Evolutionary conservation across 1,140 invertebrate genomes (phyloP).

Genomic region (Hestina assimilis): DNA sequence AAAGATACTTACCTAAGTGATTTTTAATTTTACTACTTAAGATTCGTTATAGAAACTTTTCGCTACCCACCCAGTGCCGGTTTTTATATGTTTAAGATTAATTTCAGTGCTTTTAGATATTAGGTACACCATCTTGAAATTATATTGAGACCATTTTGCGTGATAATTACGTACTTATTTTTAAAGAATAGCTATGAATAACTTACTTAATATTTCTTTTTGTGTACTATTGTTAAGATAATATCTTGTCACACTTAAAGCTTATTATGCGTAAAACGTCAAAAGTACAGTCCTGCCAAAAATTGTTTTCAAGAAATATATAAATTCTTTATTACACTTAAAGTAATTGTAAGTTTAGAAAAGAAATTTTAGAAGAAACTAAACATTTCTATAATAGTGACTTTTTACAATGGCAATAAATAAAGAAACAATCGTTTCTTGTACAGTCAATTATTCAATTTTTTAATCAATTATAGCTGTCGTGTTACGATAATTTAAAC

Average conservation of each 20-base stretch:
- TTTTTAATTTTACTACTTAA: background rate
- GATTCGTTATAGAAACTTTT: background rate
- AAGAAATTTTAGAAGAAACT: background rate
- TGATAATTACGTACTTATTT: background rate
- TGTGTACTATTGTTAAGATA: conserved; percentile 7
- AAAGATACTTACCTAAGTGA: background rate
- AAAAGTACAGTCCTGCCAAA: conserved; percentile 16
- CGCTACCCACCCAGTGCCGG: conserved; percentile 11
- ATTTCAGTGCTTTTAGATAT: conserved; percentile 9
- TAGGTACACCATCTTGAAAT: background rate
- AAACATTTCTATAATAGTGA: conserved; percentile 12
- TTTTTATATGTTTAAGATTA: background rate
- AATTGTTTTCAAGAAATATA: conserved; percentile 4
- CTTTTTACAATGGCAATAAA: conserved; percentile 38
- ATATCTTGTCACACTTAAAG: conserved; percentile 14
- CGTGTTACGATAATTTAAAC: background rate
- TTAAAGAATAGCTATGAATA: background rate
- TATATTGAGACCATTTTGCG: background rate
- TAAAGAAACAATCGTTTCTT: conserved; percentile 40
- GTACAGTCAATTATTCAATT: conserved; percentile 43
- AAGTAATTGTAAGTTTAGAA: conserved; percentile 1
- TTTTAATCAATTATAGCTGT: conserved; percentile 8
- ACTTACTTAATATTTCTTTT: background rate
- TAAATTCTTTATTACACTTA: background rate
- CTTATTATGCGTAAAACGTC: conserved; percentile 9